Evolutionary conservation across 2,888 invertebrate species (phyloP).

Genomic region (Trichacis sp.): DNA sequence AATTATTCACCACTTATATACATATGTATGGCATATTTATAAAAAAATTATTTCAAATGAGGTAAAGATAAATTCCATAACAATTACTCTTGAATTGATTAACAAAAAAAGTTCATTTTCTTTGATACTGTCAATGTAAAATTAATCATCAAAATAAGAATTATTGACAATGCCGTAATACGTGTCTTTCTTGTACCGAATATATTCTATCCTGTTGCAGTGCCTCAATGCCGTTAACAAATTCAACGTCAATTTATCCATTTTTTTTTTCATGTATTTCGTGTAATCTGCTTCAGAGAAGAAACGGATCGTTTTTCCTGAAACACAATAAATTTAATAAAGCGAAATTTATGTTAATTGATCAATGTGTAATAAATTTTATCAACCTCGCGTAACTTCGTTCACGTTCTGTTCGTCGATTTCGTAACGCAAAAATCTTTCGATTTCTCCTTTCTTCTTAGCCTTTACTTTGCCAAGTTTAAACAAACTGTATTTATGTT

Average conservation of each 20-base stretch:
- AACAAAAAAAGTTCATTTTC: no score
- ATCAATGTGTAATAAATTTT: no score
- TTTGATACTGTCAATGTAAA: no score
- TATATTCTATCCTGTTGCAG: constrained; percentile 57
- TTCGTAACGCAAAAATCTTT: constrained; percentile 55
- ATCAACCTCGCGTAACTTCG: not conserved
- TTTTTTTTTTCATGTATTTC: constrained; percentile 52
- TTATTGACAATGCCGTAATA: constrained; percentile 43
- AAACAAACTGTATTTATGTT: constrained; percentile 57
- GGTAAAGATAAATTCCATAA: no score
- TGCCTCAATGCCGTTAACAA: constrained; percentile 59
- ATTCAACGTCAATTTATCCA: constrained; percentile 61
- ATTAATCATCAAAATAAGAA: not conserved
- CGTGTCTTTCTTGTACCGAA: constrained; percentile 50
- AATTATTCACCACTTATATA: no score
- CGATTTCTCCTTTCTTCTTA: constrained; percentile 59
- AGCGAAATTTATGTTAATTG: constrained; percentile 17
- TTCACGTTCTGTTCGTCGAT: constrained; percentile 51
- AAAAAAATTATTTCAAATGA: no score
- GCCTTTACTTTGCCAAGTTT: constrained; percentile 55
- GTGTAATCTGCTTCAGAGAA: constrained; percentile 61
- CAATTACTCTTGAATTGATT: no score
- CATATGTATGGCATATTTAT: no score
- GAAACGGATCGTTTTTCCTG: constrained; percentile 55
- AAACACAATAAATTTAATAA: constrained; percentile 33